Conservation (phyloP, 2,888 invertebrate species). For the Nineta flava region DNA sequence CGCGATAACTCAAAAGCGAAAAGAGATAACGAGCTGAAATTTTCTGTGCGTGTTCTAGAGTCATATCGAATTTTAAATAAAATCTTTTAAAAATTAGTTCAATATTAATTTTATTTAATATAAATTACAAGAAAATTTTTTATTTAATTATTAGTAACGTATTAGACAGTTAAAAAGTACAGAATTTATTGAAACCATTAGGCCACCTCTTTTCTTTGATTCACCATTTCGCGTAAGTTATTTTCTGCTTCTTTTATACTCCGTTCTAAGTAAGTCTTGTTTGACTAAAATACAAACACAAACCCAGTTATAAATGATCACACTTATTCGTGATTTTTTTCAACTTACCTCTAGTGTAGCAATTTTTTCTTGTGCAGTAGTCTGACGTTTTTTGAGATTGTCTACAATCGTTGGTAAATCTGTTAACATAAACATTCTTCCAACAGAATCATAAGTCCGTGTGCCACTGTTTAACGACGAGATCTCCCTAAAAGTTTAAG, state of each 20-base stretch:
- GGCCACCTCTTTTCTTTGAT: slow-evolving; percentile 40
- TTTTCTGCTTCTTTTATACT: slow-evolving; percentile 73
- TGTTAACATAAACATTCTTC: slow-evolving; percentile 68
- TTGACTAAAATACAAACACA: slow-evolving; percentile 29
- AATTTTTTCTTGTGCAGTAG: slow-evolving; percentile 44
- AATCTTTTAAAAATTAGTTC: too few species aligned
- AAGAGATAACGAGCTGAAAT: too few species aligned
- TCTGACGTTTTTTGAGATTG: slow-evolving; percentile 43
- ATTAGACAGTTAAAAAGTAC: too few species aligned
- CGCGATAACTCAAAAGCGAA: too few species aligned
- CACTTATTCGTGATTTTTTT: too few species aligned
- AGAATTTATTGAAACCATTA: slow-evolving; percentile 9
- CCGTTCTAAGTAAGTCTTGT: slow-evolving; percentile 63
- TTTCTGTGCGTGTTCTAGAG: too few species aligned
- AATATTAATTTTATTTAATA: too few species aligned
- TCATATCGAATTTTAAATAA: too few species aligned
- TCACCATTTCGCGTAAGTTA: slow-evolving; percentile 69
- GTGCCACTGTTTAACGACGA: slow-evolving; percentile 42
- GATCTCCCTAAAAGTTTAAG: slow-evolving; percentile 31
- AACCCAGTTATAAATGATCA: too few species aligned
- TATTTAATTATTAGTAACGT: not conserved
- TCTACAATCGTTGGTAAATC: slow-evolving; percentile 45
- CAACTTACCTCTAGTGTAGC: slow-evolving; percentile 34
- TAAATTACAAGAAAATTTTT: not conserved
- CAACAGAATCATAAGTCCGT: slow-evolving; percentile 65